A percentile compares a stretch with the other conserved stretches of the same genome.
Conservation (phyloP, 2,888 invertebrate genomes). For the Lutraria lutraria region DNA sequence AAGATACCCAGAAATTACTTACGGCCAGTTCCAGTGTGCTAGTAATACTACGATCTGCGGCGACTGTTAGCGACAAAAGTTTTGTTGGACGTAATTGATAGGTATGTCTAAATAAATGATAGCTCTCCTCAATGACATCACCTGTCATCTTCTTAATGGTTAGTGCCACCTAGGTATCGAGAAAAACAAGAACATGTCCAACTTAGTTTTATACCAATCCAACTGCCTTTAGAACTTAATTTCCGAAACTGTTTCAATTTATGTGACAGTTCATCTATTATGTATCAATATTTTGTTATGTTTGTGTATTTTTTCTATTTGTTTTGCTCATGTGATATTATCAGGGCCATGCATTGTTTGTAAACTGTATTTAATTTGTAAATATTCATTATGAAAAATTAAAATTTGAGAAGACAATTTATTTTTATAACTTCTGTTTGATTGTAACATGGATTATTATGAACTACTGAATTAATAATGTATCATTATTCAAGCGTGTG, state of each 20-base stretch:
- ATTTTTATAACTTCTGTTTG: not conserved
- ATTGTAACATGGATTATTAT: not conserved
- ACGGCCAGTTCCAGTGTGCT: no score
- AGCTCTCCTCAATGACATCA: no score
- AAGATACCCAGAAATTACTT: no score
- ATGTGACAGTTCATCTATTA: not conserved
- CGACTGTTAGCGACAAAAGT: no score
- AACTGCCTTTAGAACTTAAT: not conserved
- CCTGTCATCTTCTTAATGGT: not conserved
- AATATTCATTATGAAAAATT: conserved; percentile 67
- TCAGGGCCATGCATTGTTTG: conserved; percentile 69
- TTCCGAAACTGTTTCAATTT: not conserved
- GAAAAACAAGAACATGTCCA: not conserved
- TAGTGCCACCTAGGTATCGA: not conserved
- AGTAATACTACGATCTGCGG: no score
- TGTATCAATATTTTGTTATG: conserved; percentile 38
- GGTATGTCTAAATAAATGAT: no score
- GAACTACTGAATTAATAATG: no score
- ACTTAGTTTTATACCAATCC: not conserved
- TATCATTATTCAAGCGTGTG: no score
- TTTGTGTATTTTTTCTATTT: conserved; percentile 50
- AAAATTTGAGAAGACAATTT: conserved; percentile 33
- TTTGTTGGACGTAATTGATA: no score
- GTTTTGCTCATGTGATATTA: conserved; percentile 62
- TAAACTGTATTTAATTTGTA: conserved; percentile 72